Conservation (phyloP, 1,140 invertebrate species). For the Dreissena polymorpha region DNA sequence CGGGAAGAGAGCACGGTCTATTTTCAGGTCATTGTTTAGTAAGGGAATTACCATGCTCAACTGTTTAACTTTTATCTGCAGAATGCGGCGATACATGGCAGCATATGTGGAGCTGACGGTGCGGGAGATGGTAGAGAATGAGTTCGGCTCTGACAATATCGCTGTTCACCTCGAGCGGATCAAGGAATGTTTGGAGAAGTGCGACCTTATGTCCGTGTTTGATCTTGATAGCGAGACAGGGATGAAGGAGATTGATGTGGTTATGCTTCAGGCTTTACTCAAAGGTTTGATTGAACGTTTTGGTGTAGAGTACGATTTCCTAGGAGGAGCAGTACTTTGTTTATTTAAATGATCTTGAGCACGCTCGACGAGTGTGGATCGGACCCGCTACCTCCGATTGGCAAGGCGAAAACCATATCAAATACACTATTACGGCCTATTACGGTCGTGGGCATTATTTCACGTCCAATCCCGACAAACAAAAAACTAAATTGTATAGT, state of each 20-base stretch:
- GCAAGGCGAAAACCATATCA: no score
- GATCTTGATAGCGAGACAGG: conserved; percentile 67
- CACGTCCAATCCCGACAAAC: no score
- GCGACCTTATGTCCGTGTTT: conserved; percentile 75
- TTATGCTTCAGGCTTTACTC: conserved; percentile 77
- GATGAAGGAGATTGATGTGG: conserved; percentile 74
- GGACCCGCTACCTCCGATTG: no score
- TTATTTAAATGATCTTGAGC: no score
- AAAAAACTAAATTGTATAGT: no score
- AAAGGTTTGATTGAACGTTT: conserved; percentile 71
- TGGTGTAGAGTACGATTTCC: neutral
- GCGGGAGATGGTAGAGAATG: conserved; percentile 62
- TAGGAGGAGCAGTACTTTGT: no score
- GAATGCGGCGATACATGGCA: conserved; percentile 59
- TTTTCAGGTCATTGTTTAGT: no score
- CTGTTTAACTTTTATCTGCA: conserved; percentile 42
- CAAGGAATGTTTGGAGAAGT: conserved; percentile 68
- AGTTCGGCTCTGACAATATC: conserved; percentile 63
- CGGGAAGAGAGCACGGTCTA: no score
- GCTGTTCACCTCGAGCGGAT: conserved; percentile 60
- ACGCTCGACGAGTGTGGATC: no score
- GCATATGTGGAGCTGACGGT: conserved; percentile 60
- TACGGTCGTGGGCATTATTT: no score
- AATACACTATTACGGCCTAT: no score
- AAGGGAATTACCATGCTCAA: no score